Evolutionary conservation across 2,888 invertebrate genomes (phyloP).

Genomic region (Seira sanloemensis): DNA sequence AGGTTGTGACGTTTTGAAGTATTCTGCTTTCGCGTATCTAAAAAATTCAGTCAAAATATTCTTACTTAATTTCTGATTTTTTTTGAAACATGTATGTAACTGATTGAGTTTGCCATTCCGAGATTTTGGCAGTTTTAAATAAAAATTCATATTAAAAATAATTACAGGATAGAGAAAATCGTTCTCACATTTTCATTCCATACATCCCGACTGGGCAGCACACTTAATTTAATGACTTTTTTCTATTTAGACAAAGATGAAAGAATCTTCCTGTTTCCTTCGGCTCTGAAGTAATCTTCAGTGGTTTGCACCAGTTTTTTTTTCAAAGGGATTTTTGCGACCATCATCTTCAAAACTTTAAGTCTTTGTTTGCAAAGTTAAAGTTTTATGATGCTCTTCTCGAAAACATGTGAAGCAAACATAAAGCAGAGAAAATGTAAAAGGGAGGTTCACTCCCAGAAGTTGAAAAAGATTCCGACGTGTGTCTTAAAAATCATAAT

Average conservation of each 20-base stretch:
- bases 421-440: conserved; percentile 52
- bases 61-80: background rate
- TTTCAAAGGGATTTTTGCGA: background rate
- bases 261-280: conserved; percentile 20
- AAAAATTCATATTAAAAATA: background rate
- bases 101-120: no score
- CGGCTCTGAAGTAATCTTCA: conserved; percentile 10
- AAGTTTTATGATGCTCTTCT: background rate
- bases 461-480: conserved; percentile 38
- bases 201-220: background rate
- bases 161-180: conserved; percentile 2
- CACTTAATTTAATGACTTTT: conserved; percentile 1
- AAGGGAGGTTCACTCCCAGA: background rate
- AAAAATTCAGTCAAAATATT: no score
- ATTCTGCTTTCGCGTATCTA: no score
- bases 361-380: background rate
- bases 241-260: conserved; percentile 21
- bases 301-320: conserved; percentile 16
- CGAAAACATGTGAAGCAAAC: conserved; percentile 21
- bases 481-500: conserved; percentile 43
- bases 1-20: no score
- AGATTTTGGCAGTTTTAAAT: background rate
- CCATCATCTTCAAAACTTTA: conserved; percentile 5
- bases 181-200: background rate
- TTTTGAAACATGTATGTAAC: background rate